phyloP scores from a whole-genome alignment of 1,140 invertebrate genomes.

The Procambarus virginalis region DNA sequence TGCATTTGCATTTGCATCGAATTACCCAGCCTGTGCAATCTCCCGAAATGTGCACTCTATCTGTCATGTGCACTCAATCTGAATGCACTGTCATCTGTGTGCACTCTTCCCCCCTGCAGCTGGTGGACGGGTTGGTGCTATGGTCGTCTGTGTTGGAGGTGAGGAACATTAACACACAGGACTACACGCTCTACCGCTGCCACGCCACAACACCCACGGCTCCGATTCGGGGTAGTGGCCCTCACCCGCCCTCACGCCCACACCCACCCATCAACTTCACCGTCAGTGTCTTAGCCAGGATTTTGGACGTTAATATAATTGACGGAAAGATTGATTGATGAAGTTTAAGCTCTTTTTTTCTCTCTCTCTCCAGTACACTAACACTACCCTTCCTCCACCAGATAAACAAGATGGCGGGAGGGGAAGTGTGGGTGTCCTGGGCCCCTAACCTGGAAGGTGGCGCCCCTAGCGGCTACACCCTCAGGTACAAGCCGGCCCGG shows the following conservation, averaged over 20 bases:
- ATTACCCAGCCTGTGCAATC: too few relatives aligned
- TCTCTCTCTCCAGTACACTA: background rate
- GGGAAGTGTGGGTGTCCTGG: slow-evolving; percentile 14
- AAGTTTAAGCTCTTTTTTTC: too few relatives aligned
- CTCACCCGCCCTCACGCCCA: slow-evolving; percentile 39
- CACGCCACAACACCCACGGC: slow-evolving; percentile 22
- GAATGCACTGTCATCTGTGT: background rate
- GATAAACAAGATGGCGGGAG: background rate
- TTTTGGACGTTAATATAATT: too few relatives aligned
- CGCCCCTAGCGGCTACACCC: slow-evolving; percentile 25
- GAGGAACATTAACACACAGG: background rate
- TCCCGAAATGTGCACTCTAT: background rate
- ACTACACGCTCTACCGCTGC: slow-evolving; percentile 39
- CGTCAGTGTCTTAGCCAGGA: background rate
- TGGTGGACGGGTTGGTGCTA: slow-evolving; percentile 28
- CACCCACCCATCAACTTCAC: slow-evolving; percentile 15
- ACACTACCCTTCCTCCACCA: background rate
- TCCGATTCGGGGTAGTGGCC: background rate
- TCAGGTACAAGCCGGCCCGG: background rate
- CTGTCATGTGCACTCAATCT: background rate
- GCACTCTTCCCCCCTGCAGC: background rate
- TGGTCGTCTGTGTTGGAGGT: slow-evolving; percentile 35
- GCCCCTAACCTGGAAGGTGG: slow-evolving; percentile 1
- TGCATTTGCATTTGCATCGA: too few relatives aligned
- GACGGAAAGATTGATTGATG: too few relatives aligned